Base-by-base conservation (phyloP, 2,113 vertebrate genomes). In the Benitochromis conjunctus region DNA sequence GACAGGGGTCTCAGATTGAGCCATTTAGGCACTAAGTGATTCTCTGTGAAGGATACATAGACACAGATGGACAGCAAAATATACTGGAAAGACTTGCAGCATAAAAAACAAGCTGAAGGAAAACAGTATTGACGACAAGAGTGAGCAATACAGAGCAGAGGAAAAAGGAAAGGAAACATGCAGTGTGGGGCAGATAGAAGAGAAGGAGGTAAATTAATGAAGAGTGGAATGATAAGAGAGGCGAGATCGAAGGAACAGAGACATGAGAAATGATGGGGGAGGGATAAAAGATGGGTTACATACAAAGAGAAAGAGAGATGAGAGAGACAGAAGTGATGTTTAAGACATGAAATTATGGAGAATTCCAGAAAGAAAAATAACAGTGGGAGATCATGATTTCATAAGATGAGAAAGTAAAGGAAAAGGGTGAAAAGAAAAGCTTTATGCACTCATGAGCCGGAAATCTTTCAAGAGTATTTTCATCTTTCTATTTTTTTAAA, bases 251-350 rank as follows among this genome's bases (percentile, higher is more conserved):
- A 69, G 58, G 77, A 56, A 84, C n/a, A 82, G 79, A 80, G 79
- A 74, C 66, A 64, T 6, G 21, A 55, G 64, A 62, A 46, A 53
- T 36, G 51, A 43, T 60, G 29, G 82, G 79, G 86, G 38, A 57
- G 86, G 82, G 88, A 89, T 79, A 9, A 86, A 86, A 83, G 76
- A 80, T 8, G 31, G 58, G n/a, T 54, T 77, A 71, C 14, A 6
- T 56, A 60, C 66, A 90, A 90, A 90, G 88, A 18, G 88, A 85
- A 69, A 77, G 57, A 19, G 21, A 89, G 56, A 89, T 81, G 71
- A 86, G 71, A 86, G 83, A 83, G 78, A 79, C 43, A 12, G 60
- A 34, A 79, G 48, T 43, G 86, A 74, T 79, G 89, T 86, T 60
- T 60, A 71, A 76, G 81, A 81, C 66, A 83, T 81, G 57, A 76